A percentile compares a stretch with the other conserved stretches of the same genome.
Evolutionary conservation across 1,140 invertebrate species (phyloP).

Genomic region (Lucilia sericata): DNA sequence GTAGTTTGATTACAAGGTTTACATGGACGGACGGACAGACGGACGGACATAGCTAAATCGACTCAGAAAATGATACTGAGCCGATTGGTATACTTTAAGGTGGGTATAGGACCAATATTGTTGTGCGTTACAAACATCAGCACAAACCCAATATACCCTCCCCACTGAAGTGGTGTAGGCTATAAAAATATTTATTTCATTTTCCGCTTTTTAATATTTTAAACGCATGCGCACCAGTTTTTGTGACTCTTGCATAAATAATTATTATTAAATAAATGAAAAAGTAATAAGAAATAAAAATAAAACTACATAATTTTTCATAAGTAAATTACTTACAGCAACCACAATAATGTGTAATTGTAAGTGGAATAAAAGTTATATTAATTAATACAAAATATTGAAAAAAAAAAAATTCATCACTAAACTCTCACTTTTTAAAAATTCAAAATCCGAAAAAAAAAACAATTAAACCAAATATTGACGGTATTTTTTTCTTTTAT

Average conservation of each 20-base stretch:
- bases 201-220: slow-evolving; percentile 5
- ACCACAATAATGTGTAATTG: neutral
- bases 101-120: too few relatives aligned
- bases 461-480: neutral
- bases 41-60: too few relatives aligned
- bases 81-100: too few relatives aligned
- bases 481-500: neutral
- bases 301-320: neutral
- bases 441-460: neutral
- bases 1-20: too few relatives aligned
- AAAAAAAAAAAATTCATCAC: neutral
- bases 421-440: slow-evolving; percentile 14
- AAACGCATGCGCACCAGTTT: slow-evolving; percentile 23
- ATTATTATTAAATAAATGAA: neutral
- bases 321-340: neutral
- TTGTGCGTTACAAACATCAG: too few relatives aligned
- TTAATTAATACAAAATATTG: neutral
- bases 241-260: slow-evolving; percentile 4
- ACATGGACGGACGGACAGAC: too few relatives aligned
- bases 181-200: neutral
- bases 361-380: neutral
- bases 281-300: neutral
- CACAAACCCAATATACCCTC: too few relatives aligned
- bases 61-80: too few relatives aligned
- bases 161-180: too few relatives aligned